Base-by-base conservation (phyloP, 2,113 vertebrate genomes). In the Osmerus mordax region DNA sequence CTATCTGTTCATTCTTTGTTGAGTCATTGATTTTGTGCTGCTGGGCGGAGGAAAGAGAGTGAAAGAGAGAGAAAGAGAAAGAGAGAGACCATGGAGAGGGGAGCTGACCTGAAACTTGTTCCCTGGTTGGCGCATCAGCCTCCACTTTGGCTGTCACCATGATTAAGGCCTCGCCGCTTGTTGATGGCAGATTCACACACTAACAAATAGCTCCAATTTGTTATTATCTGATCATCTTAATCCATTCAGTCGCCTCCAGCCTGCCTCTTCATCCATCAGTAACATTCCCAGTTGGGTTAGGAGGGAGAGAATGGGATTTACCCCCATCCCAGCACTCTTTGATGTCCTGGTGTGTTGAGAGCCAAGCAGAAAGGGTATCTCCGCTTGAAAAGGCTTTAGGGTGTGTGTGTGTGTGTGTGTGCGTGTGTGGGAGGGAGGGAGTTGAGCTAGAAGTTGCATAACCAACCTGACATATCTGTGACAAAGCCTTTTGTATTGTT, bases 1-100 rank as follows among this genome's bases (percentile, higher is more conserved):
- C 62, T 51, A 63, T 72, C 52, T 4, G 12, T 18, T 4, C 80
- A 69, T 74, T 76, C 72, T 74, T 75, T 74, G 68, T 78, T 76
- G 65, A 66, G 65, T 54, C 59, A 81, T 84, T 75, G 75, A 77
- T 82, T 78, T 76, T 73, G 28, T 73, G 66, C n/a, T 60, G 23
- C 65, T 59, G 59, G 13, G 14, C 19, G 0, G 56, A 12, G 55
- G 55, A 12, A 58, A 60, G n/a, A 18, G 19, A 59, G 19, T 2
- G 55, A 13, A 62, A 75, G 64, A 70, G 66, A 25, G 67, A 19
- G 29, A 29, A 59, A 7, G 14, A 19, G 28, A 19, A 16, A 65
- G 16, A 64, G 29, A 64, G 16, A n/a, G 28, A n/a, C 9, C 12
- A 16, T 11, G 2, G 25, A 64, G 28, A 16, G 7, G 16, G 63